These are phyloP conservation scores for Emys orbicularis DNA, from an alignment of 2,797 vertebrate genomes.

Conservation along the genomic window DNA sequence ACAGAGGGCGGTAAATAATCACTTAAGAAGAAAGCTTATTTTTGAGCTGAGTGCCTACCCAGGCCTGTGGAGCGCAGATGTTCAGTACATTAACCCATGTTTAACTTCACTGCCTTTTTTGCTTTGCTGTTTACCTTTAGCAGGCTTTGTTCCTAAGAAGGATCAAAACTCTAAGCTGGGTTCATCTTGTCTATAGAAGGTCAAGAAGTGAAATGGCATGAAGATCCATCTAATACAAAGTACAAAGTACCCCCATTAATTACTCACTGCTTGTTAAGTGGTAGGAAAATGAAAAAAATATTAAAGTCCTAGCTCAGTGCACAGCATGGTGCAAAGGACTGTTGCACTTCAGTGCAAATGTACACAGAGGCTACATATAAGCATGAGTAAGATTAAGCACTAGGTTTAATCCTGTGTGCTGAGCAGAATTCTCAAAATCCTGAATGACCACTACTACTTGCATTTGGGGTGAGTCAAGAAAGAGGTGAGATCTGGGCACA, in stretches of 20 bases:
- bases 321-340: not conserved
- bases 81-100: not conserved
- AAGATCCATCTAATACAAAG: not conserved
- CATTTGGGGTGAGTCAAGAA: not conserved
- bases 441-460: not conserved
- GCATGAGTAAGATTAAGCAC: not conserved
- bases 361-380: not conserved
- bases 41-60: constrained; percentile 14
- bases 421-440: not conserved
- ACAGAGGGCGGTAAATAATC: not conserved
- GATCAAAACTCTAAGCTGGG: constrained; percentile 8
- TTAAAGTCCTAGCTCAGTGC: not conserved
- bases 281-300: constrained; percentile 16
- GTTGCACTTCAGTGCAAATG: not conserved
- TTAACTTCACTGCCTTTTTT: constrained; percentile 21
- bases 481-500: not conserved
- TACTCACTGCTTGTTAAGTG: constrained; percentile 6
- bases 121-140: constrained; percentile 5
- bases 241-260: constrained; percentile 7
- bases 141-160: constrained; percentile 15
- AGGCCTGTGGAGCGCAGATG: not conserved
- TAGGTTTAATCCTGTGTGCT: not conserved
- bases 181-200: not conserved
- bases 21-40: not conserved
- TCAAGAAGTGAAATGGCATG: not conserved